Evolutionary conservation across 2,113 vertebrate genomes (phyloP).

Genomic region (Neofelis nebulosa): DNA sequence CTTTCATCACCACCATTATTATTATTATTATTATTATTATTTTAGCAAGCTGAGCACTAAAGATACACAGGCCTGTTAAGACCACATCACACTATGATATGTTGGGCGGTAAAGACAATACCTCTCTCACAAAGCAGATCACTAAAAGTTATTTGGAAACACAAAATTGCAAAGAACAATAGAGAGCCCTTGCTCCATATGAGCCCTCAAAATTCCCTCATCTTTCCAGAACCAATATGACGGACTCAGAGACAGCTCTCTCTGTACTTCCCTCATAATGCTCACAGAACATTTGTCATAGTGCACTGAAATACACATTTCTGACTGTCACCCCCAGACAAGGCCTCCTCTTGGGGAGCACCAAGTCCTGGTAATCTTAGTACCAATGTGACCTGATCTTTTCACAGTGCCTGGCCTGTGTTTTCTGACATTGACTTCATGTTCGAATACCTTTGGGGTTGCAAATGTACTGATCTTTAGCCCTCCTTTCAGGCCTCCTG

Average conservation of each 20-base stretch:
- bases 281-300: background rate
- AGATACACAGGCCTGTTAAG: background rate
- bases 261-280: background rate
- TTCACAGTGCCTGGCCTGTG: background rate
- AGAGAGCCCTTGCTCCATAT: background rate
- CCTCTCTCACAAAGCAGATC: background rate
- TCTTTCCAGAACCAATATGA: background rate
- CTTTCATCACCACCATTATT: background rate
- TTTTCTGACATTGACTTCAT: background rate
- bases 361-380: background rate
- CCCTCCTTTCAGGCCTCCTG: background rate
- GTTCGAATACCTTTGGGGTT: background rate
- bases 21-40: background rate
- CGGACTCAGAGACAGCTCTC: background rate
- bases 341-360: background rate
- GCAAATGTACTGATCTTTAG: background rate
- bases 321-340: background rate
- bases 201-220: background rate
- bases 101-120: background rate
- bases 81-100: background rate
- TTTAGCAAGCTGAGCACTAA: background rate
- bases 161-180: background rate
- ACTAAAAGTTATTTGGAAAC: background rate
- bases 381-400: background rate
- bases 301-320: background rate